Evolutionary conservation across 1,140 invertebrate genomes (phyloP).

Genomic region (Ctenoplectra terminalis): DNA sequence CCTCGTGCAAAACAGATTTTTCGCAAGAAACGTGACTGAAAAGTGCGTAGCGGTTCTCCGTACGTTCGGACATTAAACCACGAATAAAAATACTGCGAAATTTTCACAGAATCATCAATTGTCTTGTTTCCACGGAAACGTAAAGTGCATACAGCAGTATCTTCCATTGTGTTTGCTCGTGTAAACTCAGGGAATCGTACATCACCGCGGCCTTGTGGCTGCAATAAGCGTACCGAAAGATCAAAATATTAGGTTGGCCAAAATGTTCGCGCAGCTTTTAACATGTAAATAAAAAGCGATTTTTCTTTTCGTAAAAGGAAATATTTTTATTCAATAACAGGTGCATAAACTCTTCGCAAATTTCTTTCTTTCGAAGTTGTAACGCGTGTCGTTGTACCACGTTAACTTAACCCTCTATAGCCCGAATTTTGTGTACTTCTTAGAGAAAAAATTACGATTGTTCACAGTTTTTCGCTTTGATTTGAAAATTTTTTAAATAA

Average conservation of each 20-base stretch:
- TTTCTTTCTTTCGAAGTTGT: too few relatives aligned
- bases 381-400: too few relatives aligned
- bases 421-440: too few relatives aligned
- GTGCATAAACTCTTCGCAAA: too few relatives aligned
- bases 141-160: slow-evolving; percentile 9
- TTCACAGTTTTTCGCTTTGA: too few relatives aligned
- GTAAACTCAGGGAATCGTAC: slow-evolving; percentile 24
- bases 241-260: background rate
- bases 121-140: slow-evolving; percentile 23
- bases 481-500: too few relatives aligned
- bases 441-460: too few relatives aligned
- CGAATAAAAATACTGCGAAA: slow-evolving; percentile 8
- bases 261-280: too few relatives aligned
- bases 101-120: slow-evolving; percentile 32
- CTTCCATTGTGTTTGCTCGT: slow-evolving; percentile 25
- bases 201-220: background rate
- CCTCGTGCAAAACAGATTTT: background rate
- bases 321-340: too few relatives aligned
- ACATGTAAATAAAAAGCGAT: too few relatives aligned
- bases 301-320: too few relatives aligned
- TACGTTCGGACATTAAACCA: background rate
- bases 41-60: background rate
- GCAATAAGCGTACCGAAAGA: background rate
- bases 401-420: too few relatives aligned
- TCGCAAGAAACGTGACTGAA: background rate